phyloP scores from a whole-genome alignment of 2,888 invertebrate genomes.

The Phorcus lineatus region DNA sequence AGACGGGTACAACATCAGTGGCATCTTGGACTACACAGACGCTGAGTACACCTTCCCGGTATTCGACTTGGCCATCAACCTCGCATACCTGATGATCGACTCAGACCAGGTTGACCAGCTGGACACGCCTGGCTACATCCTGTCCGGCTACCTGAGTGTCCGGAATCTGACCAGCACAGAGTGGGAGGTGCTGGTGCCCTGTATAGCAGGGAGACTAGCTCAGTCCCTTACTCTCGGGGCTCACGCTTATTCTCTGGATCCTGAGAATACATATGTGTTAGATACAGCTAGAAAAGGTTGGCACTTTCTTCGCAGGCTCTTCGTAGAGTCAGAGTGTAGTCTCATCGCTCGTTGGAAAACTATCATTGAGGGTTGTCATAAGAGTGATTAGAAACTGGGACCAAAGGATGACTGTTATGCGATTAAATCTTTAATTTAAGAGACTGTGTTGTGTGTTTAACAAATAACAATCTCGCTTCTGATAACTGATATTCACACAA shows the following conservation, averaged over 20 bases:
- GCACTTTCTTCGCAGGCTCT: slow-evolving; percentile 59
- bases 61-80: slow-evolving; percentile 88
- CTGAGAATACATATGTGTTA: slow-evolving; percentile 87
- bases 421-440: too few relatives aligned
- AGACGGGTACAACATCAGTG: slow-evolving; percentile 80
- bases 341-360: slow-evolving; percentile 39
- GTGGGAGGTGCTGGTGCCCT: slow-evolving; percentile 81
- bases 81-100: slow-evolving; percentile 87
- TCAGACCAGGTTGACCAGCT: slow-evolving; percentile 78
- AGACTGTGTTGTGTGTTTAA: too few relatives aligned
- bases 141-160: slow-evolving; percentile 86
- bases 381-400: too few relatives aligned
- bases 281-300: slow-evolving; percentile 78
- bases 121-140: slow-evolving; percentile 78
- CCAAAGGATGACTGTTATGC: too few relatives aligned
- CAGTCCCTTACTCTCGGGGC: slow-evolving; percentile 89
- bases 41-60: slow-evolving; percentile 83
- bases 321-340: slow-evolving; percentile 41
- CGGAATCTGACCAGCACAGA: slow-evolving; percentile 81
- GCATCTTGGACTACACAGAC: slow-evolving; percentile 91
- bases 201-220: slow-evolving; percentile 86
- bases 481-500: too few relatives aligned
- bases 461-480: too few relatives aligned
- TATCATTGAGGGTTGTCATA: slow-evolving; percentile 15
- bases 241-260: slow-evolving; percentile 85